These are phyloP conservation scores for Mus spretus DNA, from an alignment of 2,797 vertebrate genomes.

Conservation along the genomic window DNA sequence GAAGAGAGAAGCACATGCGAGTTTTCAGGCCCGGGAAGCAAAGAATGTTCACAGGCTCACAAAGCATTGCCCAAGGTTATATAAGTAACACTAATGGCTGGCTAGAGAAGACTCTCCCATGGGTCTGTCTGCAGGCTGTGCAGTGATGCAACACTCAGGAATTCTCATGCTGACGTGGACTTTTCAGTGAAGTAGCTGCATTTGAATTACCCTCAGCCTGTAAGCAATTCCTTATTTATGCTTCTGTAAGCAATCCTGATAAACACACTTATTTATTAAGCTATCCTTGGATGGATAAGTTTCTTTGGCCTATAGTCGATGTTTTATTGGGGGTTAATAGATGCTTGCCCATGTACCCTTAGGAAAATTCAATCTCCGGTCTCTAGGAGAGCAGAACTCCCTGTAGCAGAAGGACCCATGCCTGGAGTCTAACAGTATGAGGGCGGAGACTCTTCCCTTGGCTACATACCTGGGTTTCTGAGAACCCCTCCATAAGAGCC, in stretches of 20 bases:
- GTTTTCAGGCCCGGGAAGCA: background rate
- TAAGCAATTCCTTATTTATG: background rate
- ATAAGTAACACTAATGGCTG: background rate
- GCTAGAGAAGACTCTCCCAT: background rate
- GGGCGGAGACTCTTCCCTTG: background rate
- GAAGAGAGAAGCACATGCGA: background rate
- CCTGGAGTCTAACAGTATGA: background rate
- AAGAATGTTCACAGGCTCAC: background rate
- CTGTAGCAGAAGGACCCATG: background rate
- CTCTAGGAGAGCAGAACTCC: background rate
- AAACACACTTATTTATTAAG: background rate
- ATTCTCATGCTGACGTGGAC: background rate
- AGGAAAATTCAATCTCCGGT: background rate
- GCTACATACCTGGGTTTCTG: background rate
- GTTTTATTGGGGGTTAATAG: background rate
- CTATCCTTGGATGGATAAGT: background rate
- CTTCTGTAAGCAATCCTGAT: background rate
- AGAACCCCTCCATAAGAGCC: background rate
- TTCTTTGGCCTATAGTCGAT: background rate
- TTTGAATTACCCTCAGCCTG: background rate
- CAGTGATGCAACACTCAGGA: background rate
- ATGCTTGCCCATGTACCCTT: background rate
- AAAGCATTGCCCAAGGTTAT: background rate
- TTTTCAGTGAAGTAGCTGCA: background rate
- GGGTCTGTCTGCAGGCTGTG: background rate